Conservation (phyloP, 2,888 invertebrate species). For the Drymonia ruficornis region DNA sequence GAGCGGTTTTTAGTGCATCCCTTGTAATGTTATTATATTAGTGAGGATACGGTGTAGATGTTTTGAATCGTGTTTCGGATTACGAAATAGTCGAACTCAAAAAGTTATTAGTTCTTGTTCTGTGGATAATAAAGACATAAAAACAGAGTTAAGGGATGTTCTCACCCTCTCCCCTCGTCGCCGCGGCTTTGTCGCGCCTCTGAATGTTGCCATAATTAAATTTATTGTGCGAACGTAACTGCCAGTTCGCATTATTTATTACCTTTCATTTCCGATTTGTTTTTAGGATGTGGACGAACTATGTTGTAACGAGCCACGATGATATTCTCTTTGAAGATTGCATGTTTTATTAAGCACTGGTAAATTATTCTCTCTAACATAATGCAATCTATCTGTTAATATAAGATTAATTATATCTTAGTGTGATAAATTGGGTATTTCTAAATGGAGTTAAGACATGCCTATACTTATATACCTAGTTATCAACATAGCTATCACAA, state of each 20-base stretch:
- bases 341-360: no score
- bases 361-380: no score
- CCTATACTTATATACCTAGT: no score
- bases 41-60: background rate
- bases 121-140: background rate
- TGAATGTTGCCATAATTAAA: conserved; percentile 65
- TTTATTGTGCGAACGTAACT: conserved; percentile 66
- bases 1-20: conserved; percentile 23
- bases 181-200: conserved; percentile 37
- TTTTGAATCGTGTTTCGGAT: background rate
- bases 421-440: no score
- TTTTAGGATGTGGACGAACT: background rate
- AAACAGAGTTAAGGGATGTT: background rate
- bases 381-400: no score
- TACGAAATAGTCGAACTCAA: background rate
- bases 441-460: no score
- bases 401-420: no score
- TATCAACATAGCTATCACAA: no score
- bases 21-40: conserved; percentile 16
- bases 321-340: no score
- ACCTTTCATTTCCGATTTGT: conserved; percentile 63
- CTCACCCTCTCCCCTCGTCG: conserved; percentile 2
- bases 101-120: background rate
- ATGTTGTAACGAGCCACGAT: background rate
- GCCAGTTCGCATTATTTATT: conserved; percentile 62